Conservation (phyloP, 2,797 vertebrate species). For the Chaenodraco wilsoni region DNA sequence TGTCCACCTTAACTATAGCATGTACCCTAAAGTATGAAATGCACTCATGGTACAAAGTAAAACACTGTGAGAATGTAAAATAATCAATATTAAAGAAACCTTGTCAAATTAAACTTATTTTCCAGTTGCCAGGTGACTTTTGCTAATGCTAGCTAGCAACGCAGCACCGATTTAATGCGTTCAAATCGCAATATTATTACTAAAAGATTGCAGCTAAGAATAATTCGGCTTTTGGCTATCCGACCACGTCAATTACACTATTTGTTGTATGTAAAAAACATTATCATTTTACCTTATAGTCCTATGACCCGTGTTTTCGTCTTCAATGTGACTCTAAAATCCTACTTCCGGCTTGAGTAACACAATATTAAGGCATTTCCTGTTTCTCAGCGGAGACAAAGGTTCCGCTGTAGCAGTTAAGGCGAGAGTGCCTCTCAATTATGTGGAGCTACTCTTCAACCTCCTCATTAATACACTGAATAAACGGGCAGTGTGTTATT, state of each 20-base stretch:
- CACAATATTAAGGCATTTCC: slow-evolving; percentile 17
- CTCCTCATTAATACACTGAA: too few species aligned
- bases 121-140: neutral
- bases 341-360: slow-evolving; percentile 36
- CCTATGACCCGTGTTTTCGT: slow-evolving; percentile 12
- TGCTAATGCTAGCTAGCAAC: slow-evolving; percentile 47
- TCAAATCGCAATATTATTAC: neutral
- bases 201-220: fast-evolving
- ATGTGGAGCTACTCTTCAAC: too few species aligned
- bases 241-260: fast-evolving
- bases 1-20: fast-evolving
- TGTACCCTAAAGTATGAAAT: neutral
- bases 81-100: neutral
- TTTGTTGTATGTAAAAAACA: fast-evolving
- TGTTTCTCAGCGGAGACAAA: slow-evolving; percentile 36
- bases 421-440: too few species aligned
- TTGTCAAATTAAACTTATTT: neutral
- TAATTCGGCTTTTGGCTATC: fast-evolving
- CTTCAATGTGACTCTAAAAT: slow-evolving; percentile 75
- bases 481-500: too few species aligned
- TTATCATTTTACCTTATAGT: slow-evolving; percentile 20
- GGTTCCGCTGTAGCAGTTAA: slow-evolving; percentile 42
- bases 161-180: neutral
- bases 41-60: fast-evolving
- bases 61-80: too few species aligned